Evolutionary conservation across 2,888 invertebrate species (phyloP).

Genomic region (Ellobium chinense): DNA sequence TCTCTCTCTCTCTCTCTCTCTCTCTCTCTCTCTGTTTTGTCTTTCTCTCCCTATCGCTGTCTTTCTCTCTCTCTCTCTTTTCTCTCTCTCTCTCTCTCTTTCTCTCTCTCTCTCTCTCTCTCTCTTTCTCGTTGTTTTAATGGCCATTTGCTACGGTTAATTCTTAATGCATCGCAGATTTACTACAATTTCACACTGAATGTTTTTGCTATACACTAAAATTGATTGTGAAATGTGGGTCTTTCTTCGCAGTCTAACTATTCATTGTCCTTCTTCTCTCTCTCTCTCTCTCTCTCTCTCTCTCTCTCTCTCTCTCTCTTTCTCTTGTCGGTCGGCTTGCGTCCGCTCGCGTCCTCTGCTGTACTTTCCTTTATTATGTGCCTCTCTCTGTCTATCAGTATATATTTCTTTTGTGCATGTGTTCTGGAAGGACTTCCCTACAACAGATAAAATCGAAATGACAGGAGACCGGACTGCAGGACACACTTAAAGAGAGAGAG

Average conservation of each 20-base stretch:
- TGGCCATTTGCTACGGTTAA: background rate
- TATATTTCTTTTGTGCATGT: too few relatives aligned
- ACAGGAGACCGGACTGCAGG: too few relatives aligned
- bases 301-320: background rate
- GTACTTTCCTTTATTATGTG: too few relatives aligned
- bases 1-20: background rate
- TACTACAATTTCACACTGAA: too few relatives aligned
- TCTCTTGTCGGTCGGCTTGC: constrained; percentile 5
- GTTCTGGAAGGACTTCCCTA: too few relatives aligned
- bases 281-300: constrained; percentile 7
- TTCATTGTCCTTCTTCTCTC: background rate
- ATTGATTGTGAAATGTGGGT: background rate
- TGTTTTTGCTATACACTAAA: too few relatives aligned
- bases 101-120: background rate
- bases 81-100: background rate
- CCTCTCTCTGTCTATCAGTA: too few relatives aligned
- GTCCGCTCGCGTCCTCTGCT: background rate
- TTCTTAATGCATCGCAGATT: too few relatives aligned
- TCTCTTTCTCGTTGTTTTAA: background rate
- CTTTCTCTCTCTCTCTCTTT: background rate
- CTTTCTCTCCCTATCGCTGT: constrained; percentile 1
- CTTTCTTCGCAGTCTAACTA: constrained; percentile 14
- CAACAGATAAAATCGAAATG: too few relatives aligned
- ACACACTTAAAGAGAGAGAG: too few relatives aligned
- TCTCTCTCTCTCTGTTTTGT: background rate